Percentiles rank a stretch among this genome's conserved stretches.
phyloP scores from a whole-genome alignment of 2,113 vertebrate genomes.

The Pionites leucogaster region DNA sequence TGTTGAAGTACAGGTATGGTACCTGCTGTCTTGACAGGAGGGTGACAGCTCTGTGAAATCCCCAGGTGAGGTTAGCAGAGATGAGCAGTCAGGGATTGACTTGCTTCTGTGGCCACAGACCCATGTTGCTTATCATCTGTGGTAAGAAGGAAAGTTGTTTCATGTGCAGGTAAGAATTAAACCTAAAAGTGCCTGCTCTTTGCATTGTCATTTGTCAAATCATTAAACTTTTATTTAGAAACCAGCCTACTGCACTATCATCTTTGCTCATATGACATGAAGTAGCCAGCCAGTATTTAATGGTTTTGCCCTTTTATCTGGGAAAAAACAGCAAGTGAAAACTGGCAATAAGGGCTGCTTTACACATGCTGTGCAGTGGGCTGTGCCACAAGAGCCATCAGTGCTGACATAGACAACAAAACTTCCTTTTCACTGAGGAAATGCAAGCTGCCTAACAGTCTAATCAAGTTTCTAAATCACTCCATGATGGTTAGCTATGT shows the following conservation, averaged over 20 bases:
- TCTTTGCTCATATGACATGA: background rate
- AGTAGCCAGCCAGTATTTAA: background rate
- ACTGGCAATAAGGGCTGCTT: background rate
- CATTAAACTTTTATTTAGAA: background rate
- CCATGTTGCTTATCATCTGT: background rate
- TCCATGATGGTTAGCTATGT: background rate
- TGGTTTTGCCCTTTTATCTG: background rate
- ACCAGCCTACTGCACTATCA: background rate
- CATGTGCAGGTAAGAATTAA: accelerated
- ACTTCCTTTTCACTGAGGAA: background rate
- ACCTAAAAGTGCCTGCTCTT: background rate
- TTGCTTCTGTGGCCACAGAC: background rate
- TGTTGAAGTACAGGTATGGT: background rate
- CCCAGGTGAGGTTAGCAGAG: background rate
- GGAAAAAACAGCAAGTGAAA: background rate
- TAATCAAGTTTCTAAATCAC: background rate
- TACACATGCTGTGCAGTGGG: background rate
- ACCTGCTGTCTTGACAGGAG: background rate
- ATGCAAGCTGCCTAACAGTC: background rate
- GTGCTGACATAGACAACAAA: background rate
- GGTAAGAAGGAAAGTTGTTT: background rate
- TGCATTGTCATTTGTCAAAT: background rate
- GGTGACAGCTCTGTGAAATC: background rate
- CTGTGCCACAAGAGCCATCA: background rate
- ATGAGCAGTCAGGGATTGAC: background rate